A percentile compares a stretch with the other conserved stretches of the same genome.
phyloP scores from a whole-genome alignment of 2,888 invertebrate genomes.

The Coelopa pilipes region DNA sequence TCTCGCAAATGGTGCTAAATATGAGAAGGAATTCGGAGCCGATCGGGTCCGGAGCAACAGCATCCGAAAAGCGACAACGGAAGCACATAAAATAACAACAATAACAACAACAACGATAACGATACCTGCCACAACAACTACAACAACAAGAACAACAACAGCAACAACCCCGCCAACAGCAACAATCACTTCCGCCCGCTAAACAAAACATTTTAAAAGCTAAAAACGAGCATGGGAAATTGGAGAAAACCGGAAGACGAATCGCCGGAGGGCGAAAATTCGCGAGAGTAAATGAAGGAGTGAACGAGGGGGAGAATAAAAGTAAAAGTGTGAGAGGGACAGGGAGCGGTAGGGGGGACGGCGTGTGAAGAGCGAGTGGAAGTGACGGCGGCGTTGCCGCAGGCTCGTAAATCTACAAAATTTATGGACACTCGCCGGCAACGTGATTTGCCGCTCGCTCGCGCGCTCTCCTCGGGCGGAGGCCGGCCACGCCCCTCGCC shows the following conservation, averaged over 20 bases:
- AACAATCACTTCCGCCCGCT: too few species aligned
- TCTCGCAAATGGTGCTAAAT: conserved; percentile 4
- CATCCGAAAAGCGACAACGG: neutral
- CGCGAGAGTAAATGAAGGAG: too few species aligned
- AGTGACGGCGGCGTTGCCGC: too few species aligned
- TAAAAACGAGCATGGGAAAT: too few species aligned
- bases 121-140: neutral
- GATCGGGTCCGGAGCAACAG: too few species aligned
- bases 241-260: too few species aligned
- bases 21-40: neutral
- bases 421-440: conserved; percentile 20
- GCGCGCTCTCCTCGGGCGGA: too few species aligned
- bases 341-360: conserved; percentile 15
- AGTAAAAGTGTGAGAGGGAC: conserved; percentile 20
- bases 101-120: neutral
- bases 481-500: conserved; percentile 5
- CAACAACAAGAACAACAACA: neutral
- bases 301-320: too few species aligned
- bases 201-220: too few species aligned
- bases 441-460: conserved; percentile 21
- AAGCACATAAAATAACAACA: neutral
- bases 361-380: too few species aligned
- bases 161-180: conserved; percentile 26
- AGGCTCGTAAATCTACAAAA: conserved; percentile 25
- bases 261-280: too few species aligned